Conservation (phyloP, 2,888 invertebrate genomes). For the Andrena camellia region DNA sequence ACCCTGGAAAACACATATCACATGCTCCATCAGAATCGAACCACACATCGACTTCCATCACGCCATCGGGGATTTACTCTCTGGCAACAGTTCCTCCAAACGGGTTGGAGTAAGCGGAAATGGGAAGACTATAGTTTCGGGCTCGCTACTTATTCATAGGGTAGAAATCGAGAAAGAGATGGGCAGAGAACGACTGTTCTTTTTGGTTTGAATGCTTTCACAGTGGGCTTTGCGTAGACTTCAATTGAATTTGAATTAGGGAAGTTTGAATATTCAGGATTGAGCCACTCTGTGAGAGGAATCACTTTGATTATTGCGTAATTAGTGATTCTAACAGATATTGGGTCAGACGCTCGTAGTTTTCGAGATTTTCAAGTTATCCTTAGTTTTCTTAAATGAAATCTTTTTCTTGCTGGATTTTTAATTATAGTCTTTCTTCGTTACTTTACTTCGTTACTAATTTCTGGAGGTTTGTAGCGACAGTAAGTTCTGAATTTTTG, state of each 20-base stretch:
- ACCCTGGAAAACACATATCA: constrained; percentile 85
- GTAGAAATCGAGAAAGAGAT: constrained; percentile 36
- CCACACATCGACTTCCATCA: constrained; percentile 65
- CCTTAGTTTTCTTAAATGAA: too few species aligned
- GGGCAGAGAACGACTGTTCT: background rate
- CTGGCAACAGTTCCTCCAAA: background rate
- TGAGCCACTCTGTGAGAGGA: background rate
- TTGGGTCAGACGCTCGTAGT: background rate
- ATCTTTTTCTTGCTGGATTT: too few species aligned
- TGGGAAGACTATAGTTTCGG: background rate
- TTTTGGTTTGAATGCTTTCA: background rate
- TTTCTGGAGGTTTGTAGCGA: too few species aligned
- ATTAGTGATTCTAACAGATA: background rate
- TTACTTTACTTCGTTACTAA: too few species aligned
- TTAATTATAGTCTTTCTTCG: too few species aligned
- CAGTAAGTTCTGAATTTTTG: too few species aligned
- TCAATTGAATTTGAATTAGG: background rate
- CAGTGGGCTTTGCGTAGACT: background rate
- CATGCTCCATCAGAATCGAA: constrained; percentile 83
- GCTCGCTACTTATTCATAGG: background rate
- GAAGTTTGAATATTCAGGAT: background rate
- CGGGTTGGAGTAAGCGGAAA: background rate
- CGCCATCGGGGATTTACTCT: constrained; percentile 43
- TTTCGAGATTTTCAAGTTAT: too few species aligned
- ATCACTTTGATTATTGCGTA: background rate